Evolutionary conservation across 1,140 invertebrate species (phyloP).

Genomic region (Drosophila nannoptera): DNA sequence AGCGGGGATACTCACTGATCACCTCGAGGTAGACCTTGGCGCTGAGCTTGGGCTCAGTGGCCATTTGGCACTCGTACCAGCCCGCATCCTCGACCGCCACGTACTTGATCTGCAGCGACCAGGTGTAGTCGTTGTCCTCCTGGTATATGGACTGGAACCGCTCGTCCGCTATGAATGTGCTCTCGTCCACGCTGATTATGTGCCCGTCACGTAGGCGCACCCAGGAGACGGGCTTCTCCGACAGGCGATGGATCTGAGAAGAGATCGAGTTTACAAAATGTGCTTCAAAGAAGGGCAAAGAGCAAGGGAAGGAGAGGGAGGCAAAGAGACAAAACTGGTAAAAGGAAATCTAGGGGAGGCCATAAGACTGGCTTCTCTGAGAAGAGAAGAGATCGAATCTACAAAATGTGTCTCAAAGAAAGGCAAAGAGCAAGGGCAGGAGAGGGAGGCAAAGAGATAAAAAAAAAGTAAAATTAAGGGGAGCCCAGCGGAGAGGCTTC

Average conservation of each 20-base stretch:
- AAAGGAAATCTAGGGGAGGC: neutral
- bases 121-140: slow-evolving; percentile 88
- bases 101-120: slow-evolving; percentile 91
- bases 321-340: too few species aligned
- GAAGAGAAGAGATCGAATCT: neutral
- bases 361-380: neutral
- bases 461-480: too few species aligned
- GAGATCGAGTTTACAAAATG: too few species aligned
- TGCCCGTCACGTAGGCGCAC: slow-evolving; percentile 91
- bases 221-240: slow-evolving; percentile 95
- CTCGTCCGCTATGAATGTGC: slow-evolving; percentile 92
- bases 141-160: slow-evolving; percentile 90
- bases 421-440: too few species aligned
- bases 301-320: too few species aligned
- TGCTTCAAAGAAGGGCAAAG: too few species aligned
- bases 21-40: slow-evolving; percentile 84
- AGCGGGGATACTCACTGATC: slow-evolving; percentile 82
- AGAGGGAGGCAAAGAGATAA: too few species aligned
- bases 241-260: slow-evolving; percentile 85
- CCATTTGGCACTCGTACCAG: slow-evolving; percentile 87
- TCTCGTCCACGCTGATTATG: slow-evolving; percentile 91
- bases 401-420: neutral
- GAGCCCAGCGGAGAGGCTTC: too few species aligned
- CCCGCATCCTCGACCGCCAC: slow-evolving; percentile 83
- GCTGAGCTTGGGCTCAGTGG: slow-evolving; percentile 85